Conservation (phyloP, 2,888 invertebrate species). For the Anarsia innoxiella region DNA sequence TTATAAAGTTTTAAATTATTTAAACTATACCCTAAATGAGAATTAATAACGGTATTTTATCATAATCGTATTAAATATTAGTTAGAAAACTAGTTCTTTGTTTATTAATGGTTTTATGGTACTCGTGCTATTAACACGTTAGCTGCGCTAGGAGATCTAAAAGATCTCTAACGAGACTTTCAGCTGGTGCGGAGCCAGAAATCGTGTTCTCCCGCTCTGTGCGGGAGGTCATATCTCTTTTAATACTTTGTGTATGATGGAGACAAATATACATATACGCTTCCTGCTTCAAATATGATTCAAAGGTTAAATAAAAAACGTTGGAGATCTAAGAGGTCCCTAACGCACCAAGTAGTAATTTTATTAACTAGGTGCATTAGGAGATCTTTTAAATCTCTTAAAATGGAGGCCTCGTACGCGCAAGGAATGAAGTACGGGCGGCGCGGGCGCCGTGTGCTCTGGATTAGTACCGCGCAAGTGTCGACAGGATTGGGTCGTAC, state of each 20-base stretch:
- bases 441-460: neutral
- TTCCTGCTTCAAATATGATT: neutral
- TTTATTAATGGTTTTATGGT: no score
- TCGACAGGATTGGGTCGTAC: neutral
- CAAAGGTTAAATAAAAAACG: neutral
- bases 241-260: neutral
- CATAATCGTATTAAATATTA: no score
- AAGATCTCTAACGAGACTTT: slow-evolving; percentile 3
- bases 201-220: neutral
- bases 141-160: neutral
- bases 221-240: neutral
- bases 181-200: neutral
- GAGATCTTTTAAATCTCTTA: neutral
- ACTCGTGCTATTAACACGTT: neutral
- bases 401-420: neutral
- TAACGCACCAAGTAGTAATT: neutral
- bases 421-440: neutral
- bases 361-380: neutral
- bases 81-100: no score
- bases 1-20: no score
- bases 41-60: no score
- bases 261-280: neutral
- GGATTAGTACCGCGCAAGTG: neutral
- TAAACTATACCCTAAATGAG: no score
- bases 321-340: neutral